Base-by-base conservation (phyloP, 2,888 invertebrate species). In the Pyrgus malvae region DNA sequence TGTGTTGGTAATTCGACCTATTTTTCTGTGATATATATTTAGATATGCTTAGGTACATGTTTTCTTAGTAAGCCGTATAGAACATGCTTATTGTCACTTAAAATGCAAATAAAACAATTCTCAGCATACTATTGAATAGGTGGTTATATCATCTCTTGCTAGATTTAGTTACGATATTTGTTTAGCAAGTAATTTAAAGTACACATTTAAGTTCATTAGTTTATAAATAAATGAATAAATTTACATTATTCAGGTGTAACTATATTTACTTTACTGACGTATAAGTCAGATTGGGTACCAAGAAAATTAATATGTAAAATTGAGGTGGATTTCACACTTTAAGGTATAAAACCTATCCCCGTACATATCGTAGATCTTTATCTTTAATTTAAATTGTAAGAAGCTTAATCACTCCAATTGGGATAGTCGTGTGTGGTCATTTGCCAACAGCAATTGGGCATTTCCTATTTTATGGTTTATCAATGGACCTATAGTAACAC, bases 401-500 rank as follows among this genome's bases (percentile, higher is more conserved):
- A n/a, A n/a, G n/a, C n/a, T n/a, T n/a, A n/a, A n/a, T n/a, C n/a
- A n/a, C n/a, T n/a, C n/a, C n/a, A n/a, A n/a, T n/a, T n/a, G n/a
- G n/a, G 12, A 12, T 8, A 12, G 41, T 21, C 42, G 21, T 14
- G 42, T 42, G 42, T 9, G 27, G 42, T 27, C 25, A 42, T 42
- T 42, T 16, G 42, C 42, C 27, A 42, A 29, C 17, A 29, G 21
- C 42, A 42, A n/a, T n/a, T n/a, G n/a, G n/a, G n/a, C 29, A 42
- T 42, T 42, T 42, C 42, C 42, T 42, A 42, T 42, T 42, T 29
- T 29, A 42, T 42, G 42, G 17, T 14, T 42, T 42, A 17, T 29
- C 16, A 42, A 42, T 42, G 27, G 17, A 42, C 42, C 16, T 29
- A 44, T 44, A 19, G 16, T 27, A 14, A 31, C 27, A 44, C 31